phyloP scores from a whole-genome alignment of 23 tunicate genomes.

The Halocynthia roretzi region DNA sequence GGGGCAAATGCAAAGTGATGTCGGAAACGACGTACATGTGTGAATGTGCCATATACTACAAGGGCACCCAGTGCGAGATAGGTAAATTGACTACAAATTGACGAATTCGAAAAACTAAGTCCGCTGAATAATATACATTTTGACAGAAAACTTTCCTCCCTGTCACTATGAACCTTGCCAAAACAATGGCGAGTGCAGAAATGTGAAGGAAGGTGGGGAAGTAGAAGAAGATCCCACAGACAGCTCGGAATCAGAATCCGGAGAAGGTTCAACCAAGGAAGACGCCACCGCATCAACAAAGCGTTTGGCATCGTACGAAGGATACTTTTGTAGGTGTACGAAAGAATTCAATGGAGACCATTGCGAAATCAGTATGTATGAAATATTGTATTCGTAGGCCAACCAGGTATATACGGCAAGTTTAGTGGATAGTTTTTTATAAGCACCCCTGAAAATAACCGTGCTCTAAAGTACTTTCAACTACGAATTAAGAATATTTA shows the following conservation, averaged over 20 bases:
- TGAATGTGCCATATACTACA: not conserved
- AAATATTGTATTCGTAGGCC: not conserved
- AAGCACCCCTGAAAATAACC: too few species aligned
- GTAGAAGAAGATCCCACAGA: not conserved
- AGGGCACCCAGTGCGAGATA: conserved; percentile 8
- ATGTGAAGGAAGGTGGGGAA: not conserved
- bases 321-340: conserved; percentile 35
- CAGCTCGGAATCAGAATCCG: not conserved
- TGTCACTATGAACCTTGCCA: conserved; percentile 15
- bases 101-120: too few species aligned
- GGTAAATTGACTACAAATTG: not conserved
- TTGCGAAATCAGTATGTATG: conserved; percentile 43
- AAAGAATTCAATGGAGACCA: conserved; percentile 39
- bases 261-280: not conserved
- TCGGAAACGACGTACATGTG: conserved; percentile 37
- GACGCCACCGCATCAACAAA: not conserved
- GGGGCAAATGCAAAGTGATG: conserved; percentile 33
- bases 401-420: not conserved
- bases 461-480: not conserved
- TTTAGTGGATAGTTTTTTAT: too few species aligned
- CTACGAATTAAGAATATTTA: too few species aligned
- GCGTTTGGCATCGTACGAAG: conserved; percentile 17
- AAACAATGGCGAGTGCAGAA: conserved; percentile 8
- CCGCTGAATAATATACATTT: not conserved
- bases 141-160: conserved; percentile 20